These are phyloP conservation scores for Varecia variegata DNA, from an alignment of 2,797 vertebrate species.

Conservation along the genomic window DNA sequence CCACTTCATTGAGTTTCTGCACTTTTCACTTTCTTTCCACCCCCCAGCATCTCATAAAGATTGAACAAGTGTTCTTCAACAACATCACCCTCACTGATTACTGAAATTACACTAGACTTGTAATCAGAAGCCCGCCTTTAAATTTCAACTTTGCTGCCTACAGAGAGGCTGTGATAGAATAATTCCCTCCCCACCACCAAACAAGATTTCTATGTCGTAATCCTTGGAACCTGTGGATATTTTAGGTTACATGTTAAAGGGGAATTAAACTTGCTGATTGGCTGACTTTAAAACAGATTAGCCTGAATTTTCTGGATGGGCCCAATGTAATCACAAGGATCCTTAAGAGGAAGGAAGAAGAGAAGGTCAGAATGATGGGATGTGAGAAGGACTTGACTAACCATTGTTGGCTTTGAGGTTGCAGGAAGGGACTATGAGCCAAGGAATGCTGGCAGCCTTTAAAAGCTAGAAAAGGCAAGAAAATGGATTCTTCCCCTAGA, in stretches of 20 bases:
- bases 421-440: neutral
- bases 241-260: neutral
- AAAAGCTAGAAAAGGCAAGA: no score
- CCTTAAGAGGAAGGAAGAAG: neutral
- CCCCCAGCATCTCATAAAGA: neutral
- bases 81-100: neutral
- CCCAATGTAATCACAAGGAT: neutral
- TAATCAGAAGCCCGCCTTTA: neutral
- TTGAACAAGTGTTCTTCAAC: neutral
- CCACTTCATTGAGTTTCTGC: neutral
- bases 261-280: neutral
- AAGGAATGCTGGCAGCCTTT: neutral
- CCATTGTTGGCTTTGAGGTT: neutral
- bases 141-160: neutral
- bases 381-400: neutral
- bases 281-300: neutral
- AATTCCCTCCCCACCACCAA: rapidly evolving
- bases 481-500: neutral
- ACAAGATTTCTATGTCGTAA: neutral
- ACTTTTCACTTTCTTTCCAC: neutral
- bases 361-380: neutral
- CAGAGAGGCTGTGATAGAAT: neutral
- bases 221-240: neutral
- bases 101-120: neutral
- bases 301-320: neutral